These are phyloP conservation scores for Gonocerus acuteangulatus DNA, from an alignment of 2,888 invertebrate species.

Conservation along the genomic window DNA sequence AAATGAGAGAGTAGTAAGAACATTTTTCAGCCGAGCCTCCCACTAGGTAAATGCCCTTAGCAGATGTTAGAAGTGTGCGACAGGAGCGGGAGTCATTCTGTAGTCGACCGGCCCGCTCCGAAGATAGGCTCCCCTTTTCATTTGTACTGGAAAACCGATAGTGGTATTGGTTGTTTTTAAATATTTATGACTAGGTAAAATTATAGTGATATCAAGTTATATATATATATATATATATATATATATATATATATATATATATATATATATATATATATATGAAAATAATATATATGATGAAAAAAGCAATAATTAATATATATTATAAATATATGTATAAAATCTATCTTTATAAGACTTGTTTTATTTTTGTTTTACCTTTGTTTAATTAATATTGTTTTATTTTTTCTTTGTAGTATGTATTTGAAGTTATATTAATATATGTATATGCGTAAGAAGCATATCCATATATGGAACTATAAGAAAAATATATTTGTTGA, in stretches of 20 bases:
- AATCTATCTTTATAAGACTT: conserved; percentile 17
- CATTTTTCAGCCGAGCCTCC: neutral
- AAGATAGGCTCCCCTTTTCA: conserved; percentile 13
- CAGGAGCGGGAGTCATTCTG: neutral
- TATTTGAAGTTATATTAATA: conserved; percentile 7
- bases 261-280: conserved; percentile 8
- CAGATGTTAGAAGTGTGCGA: neutral
- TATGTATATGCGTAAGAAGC: conserved; percentile 12
- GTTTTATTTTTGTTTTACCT: conserved; percentile 15
- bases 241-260: conserved; percentile 5
- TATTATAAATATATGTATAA: conserved; percentile 25
- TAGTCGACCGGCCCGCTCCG: neutral
- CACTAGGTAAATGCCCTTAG: neutral
- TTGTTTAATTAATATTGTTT: conserved; percentile 6
- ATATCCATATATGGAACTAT: conserved; percentile 13
- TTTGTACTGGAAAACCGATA: conserved; percentile 1
- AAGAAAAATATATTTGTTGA: conserved; percentile 23
- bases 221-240: conserved; percentile 5
- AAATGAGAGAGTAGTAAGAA: neutral
- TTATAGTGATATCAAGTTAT: conserved; percentile 2
- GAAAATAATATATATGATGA: conserved; percentile 1
- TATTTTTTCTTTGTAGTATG: conserved; percentile 11
- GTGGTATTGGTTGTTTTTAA: conserved; percentile 18
- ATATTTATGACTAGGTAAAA: conserved; percentile 8
- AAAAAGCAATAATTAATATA: conserved; percentile 13